Evolutionary conservation across 2,113 vertebrate species (phyloP), one percentile per base, ranked within the genome.

Genomic region (Amblyornis subalaris): DNA sequence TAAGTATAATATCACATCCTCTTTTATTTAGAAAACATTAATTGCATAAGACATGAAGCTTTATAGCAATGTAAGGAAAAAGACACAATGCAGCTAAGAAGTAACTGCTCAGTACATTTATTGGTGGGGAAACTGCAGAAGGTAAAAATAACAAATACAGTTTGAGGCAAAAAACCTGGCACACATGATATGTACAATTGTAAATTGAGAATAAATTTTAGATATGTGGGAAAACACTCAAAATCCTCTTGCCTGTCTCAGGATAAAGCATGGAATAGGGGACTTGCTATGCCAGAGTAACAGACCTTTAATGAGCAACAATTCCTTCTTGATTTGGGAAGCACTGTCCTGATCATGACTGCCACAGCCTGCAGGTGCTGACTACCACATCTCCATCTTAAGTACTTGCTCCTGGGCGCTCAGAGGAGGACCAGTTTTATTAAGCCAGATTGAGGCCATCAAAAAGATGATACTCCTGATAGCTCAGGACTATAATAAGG

Each of bases 401-500:
- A 82, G 33, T 21, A 20, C 54, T 73, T 58, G 91, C 21, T 77
- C 51, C 74, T 60, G n/a, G 28, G 57, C 73, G 38, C 60, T 35
- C 36, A 29, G 44, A 95, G 48, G 7, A 85, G 69, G 67, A 64
- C 61, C 20, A 5, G 53, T 90, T 95, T 95, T 90, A 95, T 84
- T 93, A 91, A 84, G 28, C 64, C 57, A 42, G 61, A 79, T 77
- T 85, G 78, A 93, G 94, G 67, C 87, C 89, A 95, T 94, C 88
- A 95, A 96, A 97, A 97, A 96, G 92, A 94, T 95, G 87, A 76
- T 94, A 89, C 86, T 97, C 85, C 83, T 96, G 94, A 96, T 97
- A 96, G 90, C 88, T 78, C 55, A 83, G 73, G 72, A 92, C 93
- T 96, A 91, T 96, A 96, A 96, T 97, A 96, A 96, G 85, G 91